A percentile compares a stretch with the other conserved stretches of the same genome.
phyloP scores from a whole-genome alignment of 2,797 vertebrate species.

The Melanotaenia pygmaea region DNA sequence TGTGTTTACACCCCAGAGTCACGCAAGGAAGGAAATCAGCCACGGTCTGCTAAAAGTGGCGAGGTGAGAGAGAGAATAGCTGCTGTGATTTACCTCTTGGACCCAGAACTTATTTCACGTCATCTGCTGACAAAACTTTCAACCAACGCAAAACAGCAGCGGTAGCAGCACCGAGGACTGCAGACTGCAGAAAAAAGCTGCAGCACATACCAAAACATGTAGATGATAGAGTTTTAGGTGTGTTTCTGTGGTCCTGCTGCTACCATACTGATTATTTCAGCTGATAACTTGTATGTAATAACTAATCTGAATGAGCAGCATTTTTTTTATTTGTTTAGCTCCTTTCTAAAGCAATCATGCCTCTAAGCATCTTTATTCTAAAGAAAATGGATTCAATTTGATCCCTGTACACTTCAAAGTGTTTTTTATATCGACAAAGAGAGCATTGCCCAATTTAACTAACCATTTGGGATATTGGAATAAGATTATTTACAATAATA shows the following conservation, averaged over 20 bases:
- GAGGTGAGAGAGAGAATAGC: slow-evolving; percentile 80
- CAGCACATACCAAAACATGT: slow-evolving; percentile 11
- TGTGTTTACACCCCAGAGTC: slow-evolving; percentile 83
- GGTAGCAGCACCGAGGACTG: not conserved
- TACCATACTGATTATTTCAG: not conserved
- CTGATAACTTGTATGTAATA: not conserved
- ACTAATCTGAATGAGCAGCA: not conserved
- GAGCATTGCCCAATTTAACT: too few relatives aligned
- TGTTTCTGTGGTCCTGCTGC: not conserved
- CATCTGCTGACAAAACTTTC: slow-evolving; percentile 44
- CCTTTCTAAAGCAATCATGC: slow-evolving; percentile 13
- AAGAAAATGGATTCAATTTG: slow-evolving; percentile 10
- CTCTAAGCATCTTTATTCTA: not conserved
- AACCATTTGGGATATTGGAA: not conserved
- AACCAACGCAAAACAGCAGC: slow-evolving; percentile 48
- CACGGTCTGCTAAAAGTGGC: slow-evolving; percentile 82
- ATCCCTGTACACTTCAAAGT: not conserved
- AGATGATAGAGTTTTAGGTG: not conserved
- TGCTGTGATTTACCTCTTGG: slow-evolving; percentile 73
- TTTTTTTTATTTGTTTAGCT: not conserved
- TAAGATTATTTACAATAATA: not conserved
- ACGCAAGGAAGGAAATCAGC: slow-evolving; percentile 86
- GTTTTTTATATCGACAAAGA: not conserved
- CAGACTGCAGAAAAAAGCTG: slow-evolving; percentile 21
- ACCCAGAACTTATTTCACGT: slow-evolving; percentile 58